A percentile compares a stretch with the other conserved stretches of the same genome.
Conservation (phyloP, 2,113 vertebrate species). For the Chroicocephalus ridibundus region DNA sequence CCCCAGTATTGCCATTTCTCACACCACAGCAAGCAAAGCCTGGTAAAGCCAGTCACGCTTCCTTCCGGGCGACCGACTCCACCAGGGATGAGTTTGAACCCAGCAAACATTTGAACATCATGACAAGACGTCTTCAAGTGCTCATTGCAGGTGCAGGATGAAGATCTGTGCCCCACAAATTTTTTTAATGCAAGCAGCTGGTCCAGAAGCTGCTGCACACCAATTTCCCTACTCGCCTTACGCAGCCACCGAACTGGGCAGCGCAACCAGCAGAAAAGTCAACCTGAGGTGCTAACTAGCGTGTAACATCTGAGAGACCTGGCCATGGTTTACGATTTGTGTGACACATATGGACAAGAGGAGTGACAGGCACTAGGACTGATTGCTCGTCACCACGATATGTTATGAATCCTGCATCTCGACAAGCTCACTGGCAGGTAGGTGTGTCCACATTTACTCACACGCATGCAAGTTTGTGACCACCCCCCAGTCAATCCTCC, state of each 20-base stretch:
- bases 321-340: neutral
- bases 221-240: neutral
- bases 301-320: rapidly evolving
- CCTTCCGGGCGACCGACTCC: rapidly evolving
- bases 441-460: rapidly evolving
- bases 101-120: neutral
- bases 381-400: rapidly evolving
- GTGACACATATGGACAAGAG: neutral
- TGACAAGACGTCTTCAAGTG: neutral
- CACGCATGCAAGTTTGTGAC: neutral
- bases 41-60: neutral
- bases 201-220: neutral
- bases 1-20: neutral
- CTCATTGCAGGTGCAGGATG: neutral
- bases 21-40: neutral
- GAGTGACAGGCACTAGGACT: neutral
- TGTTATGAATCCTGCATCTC: neutral
- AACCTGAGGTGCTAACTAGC: neutral
- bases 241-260: rapidly evolving
- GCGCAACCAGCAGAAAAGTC: neutral
- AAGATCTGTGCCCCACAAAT: neutral
- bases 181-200: neutral
- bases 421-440: neutral
- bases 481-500: neutral
- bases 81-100: neutral